Evolutionary conservation across 1,140 invertebrate species (phyloP), one percentile per base, ranked within the genome.

Genomic region (Drosophila pandora): DNA sequence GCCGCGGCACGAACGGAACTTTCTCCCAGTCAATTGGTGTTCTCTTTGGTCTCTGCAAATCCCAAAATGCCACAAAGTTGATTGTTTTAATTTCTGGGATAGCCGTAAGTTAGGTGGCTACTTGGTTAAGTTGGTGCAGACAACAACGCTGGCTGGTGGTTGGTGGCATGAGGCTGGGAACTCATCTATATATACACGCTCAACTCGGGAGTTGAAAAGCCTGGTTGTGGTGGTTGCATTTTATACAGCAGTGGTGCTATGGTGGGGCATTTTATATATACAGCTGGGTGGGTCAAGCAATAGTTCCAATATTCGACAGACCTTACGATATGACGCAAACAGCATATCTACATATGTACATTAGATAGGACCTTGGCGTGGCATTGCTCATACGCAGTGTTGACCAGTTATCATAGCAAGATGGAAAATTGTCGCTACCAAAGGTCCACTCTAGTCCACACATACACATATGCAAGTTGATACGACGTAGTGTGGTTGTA

Each of bases 1-100:
- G 96, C 69, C 96, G 93, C 67, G 96, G 95, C 76, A 97, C 96
- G 91, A 94, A 95, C 72, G 96, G 96, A 87, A 96, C 95, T 93
- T 96, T 96, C 92, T 96, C 95, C 96, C 96, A 97, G 76, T 96
- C 95, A 76, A 96, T 95, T 90, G 90, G 76, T 76, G 80, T 78
- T 89, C 76, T 85, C 63, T 77, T 83, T 77, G 82, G 55, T 93
- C 94, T 96, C 95, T 96, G 95, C 91, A 95, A 95, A 91, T 92
- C 83, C 85, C 85, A 84, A 63, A 85, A 85, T 87, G 80, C 79
- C 92, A 92, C 92, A 91, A 52, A 71, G 23, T 17, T 47, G 43
- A 67, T 43, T 32, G 8, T 60, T 78, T 72, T 67, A 76, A 72
- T 87, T 67, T 68, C 56, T 58, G 45, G 43, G 60, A 69, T 65